Percentiles rank a stretch among this genome's conserved stretches.
phyloP scores from a whole-genome alignment of 2,797 vertebrate genomes.

The Molossus molossus region DNA sequence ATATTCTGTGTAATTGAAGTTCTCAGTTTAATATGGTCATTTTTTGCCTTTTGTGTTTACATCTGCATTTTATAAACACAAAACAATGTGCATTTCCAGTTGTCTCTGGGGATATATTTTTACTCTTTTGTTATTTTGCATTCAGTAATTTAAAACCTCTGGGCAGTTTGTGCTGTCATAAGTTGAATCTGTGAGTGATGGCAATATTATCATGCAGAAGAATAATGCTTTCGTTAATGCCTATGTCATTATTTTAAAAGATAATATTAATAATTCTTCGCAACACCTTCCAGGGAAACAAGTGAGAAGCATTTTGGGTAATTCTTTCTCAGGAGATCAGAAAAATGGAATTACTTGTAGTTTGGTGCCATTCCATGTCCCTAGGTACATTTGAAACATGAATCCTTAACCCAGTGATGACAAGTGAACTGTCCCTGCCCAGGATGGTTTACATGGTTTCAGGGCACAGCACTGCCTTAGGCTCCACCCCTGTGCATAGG shows the following conservation, averaged over 20 bases:
- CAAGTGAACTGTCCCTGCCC: background rate
- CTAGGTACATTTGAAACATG: background rate
- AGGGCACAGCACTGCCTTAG: background rate
- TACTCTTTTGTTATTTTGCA: conserved; percentile 34
- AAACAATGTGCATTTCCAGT: background rate
- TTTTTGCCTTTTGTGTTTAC: background rate
- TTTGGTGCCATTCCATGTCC: background rate
- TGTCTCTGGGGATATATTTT: conserved; percentile 7
- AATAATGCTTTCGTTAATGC: background rate
- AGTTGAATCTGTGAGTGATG: background rate
- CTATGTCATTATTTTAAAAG: conserved; percentile 55
- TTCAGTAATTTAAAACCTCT: background rate
- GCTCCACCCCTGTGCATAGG: background rate
- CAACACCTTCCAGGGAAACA: background rate
- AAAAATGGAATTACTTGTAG: background rate
- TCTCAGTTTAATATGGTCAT: conserved; percentile 60
- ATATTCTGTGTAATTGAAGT: conserved; percentile 3
- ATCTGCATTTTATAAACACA: conserved; percentile 61
- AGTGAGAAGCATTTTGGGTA: background rate
- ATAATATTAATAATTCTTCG: conserved; percentile 24
- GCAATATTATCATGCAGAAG: background rate
- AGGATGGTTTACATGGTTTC: background rate
- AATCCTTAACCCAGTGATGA: background rate
- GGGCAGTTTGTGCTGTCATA: background rate
- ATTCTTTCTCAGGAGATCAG: background rate